A percentile compares a stretch with the other conserved stretches of the same genome.
phyloP scores from a whole-genome alignment of 2,888 invertebrate genomes.

The Yponomeuta plumbellus region DNA sequence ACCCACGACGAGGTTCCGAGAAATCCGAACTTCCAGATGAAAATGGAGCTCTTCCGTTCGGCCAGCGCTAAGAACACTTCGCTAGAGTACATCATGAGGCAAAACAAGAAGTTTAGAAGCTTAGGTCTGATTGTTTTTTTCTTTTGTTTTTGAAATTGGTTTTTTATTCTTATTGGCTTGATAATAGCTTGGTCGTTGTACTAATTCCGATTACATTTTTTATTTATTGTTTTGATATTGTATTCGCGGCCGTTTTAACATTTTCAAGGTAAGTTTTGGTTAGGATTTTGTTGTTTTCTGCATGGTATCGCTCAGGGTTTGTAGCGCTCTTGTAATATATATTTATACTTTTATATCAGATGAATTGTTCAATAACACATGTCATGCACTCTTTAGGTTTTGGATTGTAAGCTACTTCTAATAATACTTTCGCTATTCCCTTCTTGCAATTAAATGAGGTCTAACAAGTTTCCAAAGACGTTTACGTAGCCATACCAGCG shows the following conservation, averaged over 20 bases:
- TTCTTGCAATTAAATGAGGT: no score
- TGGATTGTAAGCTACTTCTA: conserved; percentile 17
- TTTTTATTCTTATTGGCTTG: conserved; percentile 24
- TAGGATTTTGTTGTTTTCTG: conserved; percentile 23
- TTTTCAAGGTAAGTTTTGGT: conserved; percentile 20
- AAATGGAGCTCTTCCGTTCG: conserved; percentile 71
- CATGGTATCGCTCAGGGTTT: conserved; percentile 17
- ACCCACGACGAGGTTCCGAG: conserved; percentile 65
- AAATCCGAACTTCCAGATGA: conserved; percentile 60
- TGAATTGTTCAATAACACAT: no score
- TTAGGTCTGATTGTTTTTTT: conserved; percentile 66
- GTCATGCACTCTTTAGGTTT: conserved; percentile 16
- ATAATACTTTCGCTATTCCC: background rate
- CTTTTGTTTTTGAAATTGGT: conserved; percentile 33
- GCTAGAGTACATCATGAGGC: conserved; percentile 66
- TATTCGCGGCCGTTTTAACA: conserved; percentile 19
- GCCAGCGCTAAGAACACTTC: conserved; percentile 71
- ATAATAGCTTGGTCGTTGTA: conserved; percentile 23
- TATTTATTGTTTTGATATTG: conserved; percentile 7
- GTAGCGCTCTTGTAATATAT: conserved; percentile 23
- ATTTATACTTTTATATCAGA: conserved; percentile 9
- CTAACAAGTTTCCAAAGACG: no score
- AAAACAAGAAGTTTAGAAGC: conserved; percentile 71
- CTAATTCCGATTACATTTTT: background rate
- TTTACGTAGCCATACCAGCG: no score